Percentiles rank a stretch among this genome's conserved stretches.
Conservation (phyloP, 2,797 vertebrate genomes). For the Semotilus atromaculatus region DNA sequence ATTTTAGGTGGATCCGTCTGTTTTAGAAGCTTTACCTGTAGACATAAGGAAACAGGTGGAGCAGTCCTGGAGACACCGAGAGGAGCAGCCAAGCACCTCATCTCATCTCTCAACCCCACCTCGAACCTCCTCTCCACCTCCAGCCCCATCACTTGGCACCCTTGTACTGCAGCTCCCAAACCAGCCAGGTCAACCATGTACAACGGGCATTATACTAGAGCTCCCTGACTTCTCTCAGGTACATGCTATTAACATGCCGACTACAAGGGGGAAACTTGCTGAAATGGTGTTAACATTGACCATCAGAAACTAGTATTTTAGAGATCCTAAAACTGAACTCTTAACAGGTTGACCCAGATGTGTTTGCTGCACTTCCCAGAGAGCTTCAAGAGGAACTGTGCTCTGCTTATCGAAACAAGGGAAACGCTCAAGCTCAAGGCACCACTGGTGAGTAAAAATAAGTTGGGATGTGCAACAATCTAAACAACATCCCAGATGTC, state of each 20-base stretch:
- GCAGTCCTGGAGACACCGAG: slow-evolving; percentile 81
- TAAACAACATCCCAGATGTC: neutral
- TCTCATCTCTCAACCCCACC: slow-evolving; percentile 70
- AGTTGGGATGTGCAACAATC: neutral
- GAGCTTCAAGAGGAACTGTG: slow-evolving; percentile 94
- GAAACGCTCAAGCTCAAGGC: slow-evolving; percentile 71
- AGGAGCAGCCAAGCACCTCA: slow-evolving; percentile 61
- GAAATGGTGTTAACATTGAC: too few relatives aligned
- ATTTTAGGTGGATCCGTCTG: slow-evolving; percentile 89
- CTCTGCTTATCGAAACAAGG: slow-evolving; percentile 86
- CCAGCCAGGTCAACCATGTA: slow-evolving; percentile 79
- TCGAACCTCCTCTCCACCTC: slow-evolving; percentile 68
- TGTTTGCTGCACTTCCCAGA: slow-evolving; percentile 92
- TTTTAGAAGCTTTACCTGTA: slow-evolving; percentile 89
- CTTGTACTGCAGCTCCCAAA: slow-evolving; percentile 91
- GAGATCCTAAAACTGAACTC: neutral
- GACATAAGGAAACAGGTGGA: slow-evolving; percentile 93
- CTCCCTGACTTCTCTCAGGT: slow-evolving; percentile 96
- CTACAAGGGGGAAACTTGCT: neutral
- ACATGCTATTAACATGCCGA: slow-evolving; percentile 9
- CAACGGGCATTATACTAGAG: slow-evolving; percentile 86
- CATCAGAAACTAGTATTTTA: neutral
- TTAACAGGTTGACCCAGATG: slow-evolving; percentile 91
- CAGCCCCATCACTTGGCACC: slow-evolving; percentile 77
- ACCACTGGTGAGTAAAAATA: slow-evolving; percentile 74